These are phyloP conservation scores for Linepithema humile DNA, from an alignment of 1,140 invertebrate species.

Conservation along the genomic window DNA sequence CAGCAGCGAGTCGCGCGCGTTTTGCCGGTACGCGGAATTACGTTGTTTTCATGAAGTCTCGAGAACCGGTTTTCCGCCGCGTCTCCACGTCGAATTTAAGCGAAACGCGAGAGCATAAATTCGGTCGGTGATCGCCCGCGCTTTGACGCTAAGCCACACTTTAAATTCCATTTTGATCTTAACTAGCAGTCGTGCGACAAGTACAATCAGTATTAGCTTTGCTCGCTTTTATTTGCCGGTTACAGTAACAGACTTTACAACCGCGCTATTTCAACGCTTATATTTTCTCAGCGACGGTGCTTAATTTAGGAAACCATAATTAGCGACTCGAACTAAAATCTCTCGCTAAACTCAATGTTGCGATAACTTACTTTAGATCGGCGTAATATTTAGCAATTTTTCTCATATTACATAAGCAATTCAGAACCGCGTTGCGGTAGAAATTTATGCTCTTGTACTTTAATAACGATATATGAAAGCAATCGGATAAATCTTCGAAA, in stretches of 20 bases:
- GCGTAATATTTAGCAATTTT: neutral
- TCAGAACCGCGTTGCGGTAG: neutral
- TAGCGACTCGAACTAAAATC: neutral
- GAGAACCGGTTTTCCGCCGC: slow-evolving; percentile 29
- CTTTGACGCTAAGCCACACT: slow-evolving; percentile 43
- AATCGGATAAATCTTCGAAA: neutral
- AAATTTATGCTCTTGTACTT: neutral
- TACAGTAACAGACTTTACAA: neutral
- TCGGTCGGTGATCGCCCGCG: slow-evolving; percentile 29
- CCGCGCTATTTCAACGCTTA: neutral
- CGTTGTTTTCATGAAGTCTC: slow-evolving; percentile 35
- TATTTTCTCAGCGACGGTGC: too few species aligned
- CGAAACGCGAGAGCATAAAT: slow-evolving; percentile 27
- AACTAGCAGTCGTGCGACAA: slow-evolving; percentile 20
- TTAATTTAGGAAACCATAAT: neutral
- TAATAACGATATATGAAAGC: neutral
- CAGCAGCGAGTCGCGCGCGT: neutral
- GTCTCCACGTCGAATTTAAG: slow-evolving; percentile 12
- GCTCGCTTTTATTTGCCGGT: neutral
- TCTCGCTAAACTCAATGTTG: neutral
- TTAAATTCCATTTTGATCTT: slow-evolving; percentile 45
- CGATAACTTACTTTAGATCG: neutral
- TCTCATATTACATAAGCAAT: neutral
- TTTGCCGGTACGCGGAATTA: slow-evolving; percentile 1
- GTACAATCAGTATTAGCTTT: slow-evolving; percentile 22